Base-by-base conservation (phyloP, 2,797 vertebrate species). In the Enteromius thamalakanensis region DNA sequence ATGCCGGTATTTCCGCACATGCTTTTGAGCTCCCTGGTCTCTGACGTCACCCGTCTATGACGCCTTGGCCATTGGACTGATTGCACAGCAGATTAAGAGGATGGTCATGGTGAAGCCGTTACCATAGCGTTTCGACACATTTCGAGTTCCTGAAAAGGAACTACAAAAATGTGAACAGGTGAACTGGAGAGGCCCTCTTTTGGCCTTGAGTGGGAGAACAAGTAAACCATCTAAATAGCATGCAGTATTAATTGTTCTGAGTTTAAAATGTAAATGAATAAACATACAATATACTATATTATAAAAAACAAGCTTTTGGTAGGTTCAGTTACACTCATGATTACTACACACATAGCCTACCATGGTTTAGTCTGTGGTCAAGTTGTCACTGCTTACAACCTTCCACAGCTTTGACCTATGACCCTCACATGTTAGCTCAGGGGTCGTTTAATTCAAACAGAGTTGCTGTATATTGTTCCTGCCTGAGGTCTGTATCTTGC, bases 401-500 rank as follows among this genome's bases (percentile, higher is more conserved):
- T 34, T 19, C 58, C 42, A n/a, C 4, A 26, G 40, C 15, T 77
- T 45, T 65, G n/a, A 64, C 14, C 23, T 42, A 77, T 77, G 58
- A 78, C n/a, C 58, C 29, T 11, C 6, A 49, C 26, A 75, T 49
- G 62, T 40, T 49, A 67, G 17, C 40, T 64, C 26, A 49, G 60
- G 19, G 45, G 29, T 80, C 21, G 45, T 70, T 80, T 70, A 15
- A 49, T 10, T 49, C 76, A 47, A 19, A 60, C 34, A 49, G 37
- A 78, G 55, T 37, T 34, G 21, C 12, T 64, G 29, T 64, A 62
- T 76, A 70, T 77, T 78, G 67, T 79, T 75, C 23, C 3, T 49
- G 32, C 40, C 19, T 49, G 40, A 67, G 8, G 55, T 40, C 37
- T 15, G 23, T 55, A 84, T 84, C 86, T 90, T 87, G 84, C 88